phyloP scores from a whole-genome alignment of 2,888 invertebrate species.

The Papilio protenor region DNA sequence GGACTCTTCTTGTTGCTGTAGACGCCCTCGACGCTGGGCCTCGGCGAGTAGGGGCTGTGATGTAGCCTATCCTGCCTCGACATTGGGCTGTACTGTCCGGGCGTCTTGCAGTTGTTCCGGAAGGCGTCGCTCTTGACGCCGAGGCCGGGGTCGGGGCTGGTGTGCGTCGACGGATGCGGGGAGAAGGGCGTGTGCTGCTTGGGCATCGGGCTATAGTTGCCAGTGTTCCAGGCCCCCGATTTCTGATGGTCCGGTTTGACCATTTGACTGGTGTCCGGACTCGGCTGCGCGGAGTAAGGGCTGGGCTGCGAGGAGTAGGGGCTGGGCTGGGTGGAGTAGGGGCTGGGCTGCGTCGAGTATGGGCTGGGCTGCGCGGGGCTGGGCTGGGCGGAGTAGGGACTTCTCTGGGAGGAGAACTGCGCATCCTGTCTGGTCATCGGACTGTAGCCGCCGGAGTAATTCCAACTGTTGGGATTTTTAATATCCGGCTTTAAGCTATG shows the following conservation, averaged over 20 bases:
- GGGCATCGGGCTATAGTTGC: conserved; percentile 78
- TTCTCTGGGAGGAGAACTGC: conserved; percentile 77
- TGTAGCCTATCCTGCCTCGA: conserved; percentile 74
- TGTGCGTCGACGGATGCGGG: conserved; percentile 75
- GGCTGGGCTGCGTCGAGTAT: conserved; percentile 74
- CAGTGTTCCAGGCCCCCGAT: conserved; percentile 75
- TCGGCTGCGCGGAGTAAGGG: conserved; percentile 78
- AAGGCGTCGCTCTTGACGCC: conserved; percentile 68
- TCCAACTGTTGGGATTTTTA: conserved; percentile 76
- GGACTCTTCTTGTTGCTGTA: conserved; percentile 75
- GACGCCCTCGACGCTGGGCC: conserved; percentile 71
- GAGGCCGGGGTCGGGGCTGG: conserved; percentile 75
- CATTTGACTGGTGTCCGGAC: conserved; percentile 80
- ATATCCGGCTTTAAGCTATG: conserved; percentile 71
- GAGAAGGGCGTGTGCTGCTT: conserved; percentile 79
- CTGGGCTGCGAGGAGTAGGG: conserved; percentile 80
- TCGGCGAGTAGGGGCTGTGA: conserved; percentile 76
- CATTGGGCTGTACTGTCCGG: conserved; percentile 79
- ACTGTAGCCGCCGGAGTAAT: conserved; percentile 72
- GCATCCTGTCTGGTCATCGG: conserved; percentile 78
- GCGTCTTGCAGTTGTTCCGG: conserved; percentile 69
- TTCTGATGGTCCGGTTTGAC: conserved; percentile 75
- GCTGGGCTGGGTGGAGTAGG: conserved; percentile 77
- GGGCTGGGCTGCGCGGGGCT: conserved; percentile 79
- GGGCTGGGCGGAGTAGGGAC: conserved; percentile 79